phyloP scores from a whole-genome alignment of 30 jellyfish, hydroid and myxozoan species.

The Rhopilema esculentum region DNA sequence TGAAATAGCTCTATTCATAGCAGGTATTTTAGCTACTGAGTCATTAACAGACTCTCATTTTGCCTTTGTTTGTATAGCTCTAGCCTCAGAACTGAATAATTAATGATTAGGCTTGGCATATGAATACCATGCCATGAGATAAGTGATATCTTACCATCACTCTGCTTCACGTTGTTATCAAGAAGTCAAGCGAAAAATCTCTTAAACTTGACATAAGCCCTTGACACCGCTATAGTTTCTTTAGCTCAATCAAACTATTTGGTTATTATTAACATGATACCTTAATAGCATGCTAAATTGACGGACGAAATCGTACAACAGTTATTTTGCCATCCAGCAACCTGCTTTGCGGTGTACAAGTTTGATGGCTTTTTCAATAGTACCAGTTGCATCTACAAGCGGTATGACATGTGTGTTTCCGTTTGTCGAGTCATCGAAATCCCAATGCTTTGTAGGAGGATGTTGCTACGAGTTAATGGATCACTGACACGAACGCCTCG shows the following conservation, averaged over 20 bases:
- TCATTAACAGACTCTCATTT: conserved; percentile 54
- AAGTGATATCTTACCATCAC: conserved; percentile 2
- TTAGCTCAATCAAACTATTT: too few relatives aligned
- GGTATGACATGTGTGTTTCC: too few relatives aligned
- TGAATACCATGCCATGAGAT: conserved; percentile 4
- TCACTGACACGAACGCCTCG: too few relatives aligned
- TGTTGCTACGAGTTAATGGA: too few relatives aligned
- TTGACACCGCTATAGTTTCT: too few relatives aligned
- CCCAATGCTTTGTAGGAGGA: too few relatives aligned
- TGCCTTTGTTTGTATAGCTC: conserved; percentile 46
- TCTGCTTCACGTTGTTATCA: background rate
- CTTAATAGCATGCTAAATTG: too few relatives aligned
- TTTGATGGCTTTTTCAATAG: conserved; percentile 30
- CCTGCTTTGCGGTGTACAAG: conserved; percentile 48
- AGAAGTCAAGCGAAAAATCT: too few relatives aligned
- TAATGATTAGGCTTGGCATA: conserved; percentile 30
- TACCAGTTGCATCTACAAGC: conserved; percentile 56
- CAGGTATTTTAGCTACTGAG: conserved; percentile 59
- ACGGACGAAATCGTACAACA: background rate
- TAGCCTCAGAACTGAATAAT: conserved; percentile 32
- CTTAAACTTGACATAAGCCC: too few relatives aligned
- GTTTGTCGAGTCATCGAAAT: too few relatives aligned
- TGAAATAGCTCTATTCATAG: background rate
- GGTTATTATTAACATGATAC: too few relatives aligned
- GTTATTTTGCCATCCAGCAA: conserved; percentile 11